These are phyloP conservation scores for Tiliacea aurago DNA, from an alignment of 2,888 invertebrate genomes.

Conservation along the genomic window DNA sequence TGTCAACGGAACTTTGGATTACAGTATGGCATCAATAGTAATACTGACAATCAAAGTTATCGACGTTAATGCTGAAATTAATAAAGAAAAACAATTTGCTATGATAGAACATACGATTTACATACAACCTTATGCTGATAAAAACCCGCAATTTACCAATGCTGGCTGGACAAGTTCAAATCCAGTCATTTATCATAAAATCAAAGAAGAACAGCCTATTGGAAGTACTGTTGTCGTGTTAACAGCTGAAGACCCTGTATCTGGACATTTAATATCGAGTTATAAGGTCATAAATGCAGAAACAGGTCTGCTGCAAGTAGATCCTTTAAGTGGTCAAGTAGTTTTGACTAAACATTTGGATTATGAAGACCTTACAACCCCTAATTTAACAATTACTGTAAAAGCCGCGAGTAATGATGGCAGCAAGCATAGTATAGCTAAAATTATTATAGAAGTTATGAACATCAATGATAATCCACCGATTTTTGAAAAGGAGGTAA, in stretches of 20 bases:
- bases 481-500: slow-evolving; percentile 92
- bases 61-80: slow-evolving; percentile 93
- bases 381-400: slow-evolving; percentile 90
- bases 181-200: slow-evolving; percentile 92
- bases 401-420: slow-evolving; percentile 89
- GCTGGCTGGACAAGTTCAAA: slow-evolving; percentile 93
- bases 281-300: slow-evolving; percentile 90
- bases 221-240: slow-evolving; percentile 93
- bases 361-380: slow-evolving; percentile 93
- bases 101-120: slow-evolving; percentile 94
- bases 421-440: slow-evolving; percentile 92
- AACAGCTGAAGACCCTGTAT: slow-evolving; percentile 93
- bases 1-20: slow-evolving; percentile 92
- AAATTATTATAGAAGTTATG: slow-evolving; percentile 92
- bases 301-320: slow-evolving; percentile 90
- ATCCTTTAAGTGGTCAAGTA: slow-evolving; percentile 93
- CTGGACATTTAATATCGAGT: slow-evolving; percentile 91
- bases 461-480: slow-evolving; percentile 96
- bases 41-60: slow-evolving; percentile 93
- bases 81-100: slow-evolving; percentile 92
- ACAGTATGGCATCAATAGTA: slow-evolving; percentile 93
- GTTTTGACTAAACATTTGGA: slow-evolving; percentile 94
- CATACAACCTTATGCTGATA: slow-evolving; percentile 94
- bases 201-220: slow-evolving; percentile 94
- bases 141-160: slow-evolving; percentile 94